phyloP scores from a whole-genome alignment of 2,797 vertebrate genomes.

The Centropyge bicolor region DNA sequence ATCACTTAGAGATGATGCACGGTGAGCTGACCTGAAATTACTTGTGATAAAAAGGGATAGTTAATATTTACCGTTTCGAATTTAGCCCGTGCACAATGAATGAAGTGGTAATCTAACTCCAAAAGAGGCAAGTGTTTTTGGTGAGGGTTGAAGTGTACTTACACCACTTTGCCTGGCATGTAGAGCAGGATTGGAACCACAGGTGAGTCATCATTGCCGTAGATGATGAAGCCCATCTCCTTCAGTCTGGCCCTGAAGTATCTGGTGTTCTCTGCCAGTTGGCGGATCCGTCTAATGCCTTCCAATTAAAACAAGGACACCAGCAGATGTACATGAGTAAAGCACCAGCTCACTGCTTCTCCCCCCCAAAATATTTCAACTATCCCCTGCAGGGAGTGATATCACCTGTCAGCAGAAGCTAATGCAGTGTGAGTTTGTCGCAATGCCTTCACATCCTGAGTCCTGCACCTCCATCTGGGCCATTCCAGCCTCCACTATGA shows the following conservation, averaged over 20 bases:
- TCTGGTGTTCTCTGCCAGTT: constrained; percentile 90
- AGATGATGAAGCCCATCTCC: constrained; percentile 95
- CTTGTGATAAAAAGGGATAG: constrained; percentile 37
- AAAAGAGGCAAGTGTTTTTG: background rate
- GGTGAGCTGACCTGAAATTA: constrained; percentile 46
- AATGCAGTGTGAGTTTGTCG: constrained; percentile 38
- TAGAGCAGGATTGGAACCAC: constrained; percentile 93
- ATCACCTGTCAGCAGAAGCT: constrained; percentile 50
- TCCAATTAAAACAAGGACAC: constrained; percentile 71
- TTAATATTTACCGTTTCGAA: constrained; percentile 15
- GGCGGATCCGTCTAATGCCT: constrained; percentile 89
- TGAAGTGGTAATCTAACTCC: background rate
- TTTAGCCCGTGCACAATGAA: background rate
- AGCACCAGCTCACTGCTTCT: constrained; percentile 35
- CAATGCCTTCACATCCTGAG: constrained; percentile 45
- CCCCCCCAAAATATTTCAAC: background rate
- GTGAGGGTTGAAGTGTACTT: constrained; percentile 75
- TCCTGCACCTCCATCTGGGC: constrained; percentile 73
- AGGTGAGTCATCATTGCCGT: constrained; percentile 92
- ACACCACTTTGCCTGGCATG: constrained; percentile 96
- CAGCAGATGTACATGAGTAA: constrained; percentile 55
- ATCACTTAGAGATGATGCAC: constrained; percentile 45
- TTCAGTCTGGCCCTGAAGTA: constrained; percentile 91
- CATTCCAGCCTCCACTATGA: constrained; percentile 58
- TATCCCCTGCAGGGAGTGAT: constrained; percentile 32